phyloP scores from a whole-genome alignment of 2,888 invertebrate genomes.

The Papilio elwesi region DNA sequence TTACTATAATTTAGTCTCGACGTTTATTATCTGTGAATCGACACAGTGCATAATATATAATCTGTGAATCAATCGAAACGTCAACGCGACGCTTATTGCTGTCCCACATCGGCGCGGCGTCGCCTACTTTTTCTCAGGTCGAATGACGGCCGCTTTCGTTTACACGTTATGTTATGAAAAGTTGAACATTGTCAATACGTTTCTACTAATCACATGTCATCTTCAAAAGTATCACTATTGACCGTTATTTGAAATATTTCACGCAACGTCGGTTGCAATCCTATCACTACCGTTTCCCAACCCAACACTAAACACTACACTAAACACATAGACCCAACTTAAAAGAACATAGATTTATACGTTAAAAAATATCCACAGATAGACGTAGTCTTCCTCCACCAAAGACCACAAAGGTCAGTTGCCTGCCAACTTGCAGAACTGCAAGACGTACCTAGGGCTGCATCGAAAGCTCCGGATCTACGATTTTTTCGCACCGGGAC shows the following conservation, averaged over 20 bases:
- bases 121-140: conserved; percentile 33
- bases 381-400: no score
- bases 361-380: no score
- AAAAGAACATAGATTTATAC: no score
- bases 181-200: conserved; percentile 24
- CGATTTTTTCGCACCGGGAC: no score
- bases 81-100: conserved; percentile 27
- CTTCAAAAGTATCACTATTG: conserved; percentile 6
- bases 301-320: no score
- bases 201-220: conserved; percentile 21
- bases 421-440: no score
- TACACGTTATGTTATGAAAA: conserved; percentile 20
- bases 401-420: no score
- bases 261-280: not conserved
- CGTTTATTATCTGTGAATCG: conserved; percentile 29
- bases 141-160: conserved; percentile 34
- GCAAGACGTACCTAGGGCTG: no score
- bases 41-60: conserved; percentile 7
- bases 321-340: no score
- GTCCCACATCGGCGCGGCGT: conserved; percentile 24
- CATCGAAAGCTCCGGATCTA: no score
- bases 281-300: no score
- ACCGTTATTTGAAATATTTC: conserved; percentile 6
- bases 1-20: not conserved
- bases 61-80: conserved; percentile 33